Evolutionary conservation across 2,888 invertebrate genomes (phyloP), one percentile per base, ranked within the genome.

Genomic region (Thelaira solivaga): DNA sequence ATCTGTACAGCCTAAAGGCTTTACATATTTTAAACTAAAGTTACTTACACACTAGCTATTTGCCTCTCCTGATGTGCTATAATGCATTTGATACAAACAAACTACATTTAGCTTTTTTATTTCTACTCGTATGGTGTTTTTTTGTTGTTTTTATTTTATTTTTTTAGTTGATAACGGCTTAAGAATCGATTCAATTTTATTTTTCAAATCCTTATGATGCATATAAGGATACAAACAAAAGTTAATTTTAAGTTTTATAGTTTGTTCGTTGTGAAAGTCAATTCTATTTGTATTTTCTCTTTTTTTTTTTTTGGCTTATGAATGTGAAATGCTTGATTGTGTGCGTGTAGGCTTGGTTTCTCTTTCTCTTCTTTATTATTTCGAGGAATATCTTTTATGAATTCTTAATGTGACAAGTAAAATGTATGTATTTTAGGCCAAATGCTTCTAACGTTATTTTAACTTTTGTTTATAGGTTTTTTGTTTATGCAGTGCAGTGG

Each of bases 351-450:
- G 22, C 2, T 36, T 24, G 41, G 20, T 18, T 83, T 82, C 82
- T 83, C 81, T 82, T 29, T 57, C 53, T 34, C 49, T 49, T 49
- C 43, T 34, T 57, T n/a, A n/a, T n/a, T n/a, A n/a, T 41, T 39
- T 39, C 49, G 83, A 83, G 77, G 82, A 80, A 83, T 82, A 85
- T 84, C 85, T 82, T 84, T 85, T 85, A 85, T 85, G 85, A 84
- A 85, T 84, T 84, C 84, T 85, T 84, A 85, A 85, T 85, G 84
- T 83, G 85, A 85, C 85, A 85, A 82, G 82, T 83, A 81, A 85
- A 83, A 84, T 84, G 84, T 85, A 55, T 78, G 41, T 69, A 75
- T 61, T 59, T 72, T 69, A 59, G 45, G 45, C 49, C 31, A 74
- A 65, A 41, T 51, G 61, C 51, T 61, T 61, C 22, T 55, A 69